These are phyloP conservation scores for Spheniscus mendiculus DNA, from an alignment of 2,113 vertebrate genomes.

Conservation along the genomic window DNA sequence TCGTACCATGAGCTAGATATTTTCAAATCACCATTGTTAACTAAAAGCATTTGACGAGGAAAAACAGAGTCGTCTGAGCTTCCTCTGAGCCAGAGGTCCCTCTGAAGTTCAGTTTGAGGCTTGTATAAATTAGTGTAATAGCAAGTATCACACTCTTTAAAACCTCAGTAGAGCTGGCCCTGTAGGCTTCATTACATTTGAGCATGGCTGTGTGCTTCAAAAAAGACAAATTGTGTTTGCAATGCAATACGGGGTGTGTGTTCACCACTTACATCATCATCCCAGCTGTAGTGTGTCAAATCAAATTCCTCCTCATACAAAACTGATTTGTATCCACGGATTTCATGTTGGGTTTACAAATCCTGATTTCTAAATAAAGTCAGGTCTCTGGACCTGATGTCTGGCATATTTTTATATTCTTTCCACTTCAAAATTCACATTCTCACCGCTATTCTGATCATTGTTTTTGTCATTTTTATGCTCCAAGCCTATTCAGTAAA, in stretches of 20 bases:
- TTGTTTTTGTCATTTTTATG: background rate
- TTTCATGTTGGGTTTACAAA: constrained; percentile 46
- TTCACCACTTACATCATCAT: background rate
- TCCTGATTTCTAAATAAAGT: background rate
- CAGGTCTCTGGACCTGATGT: background rate
- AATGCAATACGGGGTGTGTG: background rate
- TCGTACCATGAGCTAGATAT: background rate
- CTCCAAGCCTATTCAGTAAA: background rate
- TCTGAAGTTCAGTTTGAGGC: background rate
- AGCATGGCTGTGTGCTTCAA: background rate
- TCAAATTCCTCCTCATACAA: background rate
- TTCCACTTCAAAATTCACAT: background rate
- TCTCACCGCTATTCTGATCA: background rate
- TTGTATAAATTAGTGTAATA: background rate
- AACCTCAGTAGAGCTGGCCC: background rate
- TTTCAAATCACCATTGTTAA: background rate
- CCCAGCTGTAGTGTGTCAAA: background rate
- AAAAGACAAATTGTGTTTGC: background rate
- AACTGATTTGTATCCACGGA: constrained; percentile 3
- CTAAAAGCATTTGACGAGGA: background rate
- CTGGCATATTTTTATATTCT: background rate
- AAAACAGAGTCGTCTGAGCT: background rate
- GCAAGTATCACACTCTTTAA: background rate
- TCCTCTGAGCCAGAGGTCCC: background rate
- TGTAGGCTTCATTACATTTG: background rate